Percentiles rank a stretch among this genome's conserved stretches.
phyloP scores from a whole-genome alignment of 2,113 vertebrate genomes.

The Apodemus sylvaticus region DNA sequence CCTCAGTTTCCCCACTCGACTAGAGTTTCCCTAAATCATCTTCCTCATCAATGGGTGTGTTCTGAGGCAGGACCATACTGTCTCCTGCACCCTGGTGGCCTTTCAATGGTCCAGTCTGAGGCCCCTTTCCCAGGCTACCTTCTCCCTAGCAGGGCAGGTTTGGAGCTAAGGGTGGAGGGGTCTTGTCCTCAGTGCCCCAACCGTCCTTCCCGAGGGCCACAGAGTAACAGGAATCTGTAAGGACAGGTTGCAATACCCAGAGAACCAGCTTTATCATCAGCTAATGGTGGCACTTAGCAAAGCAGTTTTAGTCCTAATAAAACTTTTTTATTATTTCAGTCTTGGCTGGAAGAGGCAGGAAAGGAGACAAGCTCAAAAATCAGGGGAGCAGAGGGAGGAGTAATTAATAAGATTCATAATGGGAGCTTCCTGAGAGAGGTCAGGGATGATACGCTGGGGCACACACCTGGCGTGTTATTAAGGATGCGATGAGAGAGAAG shows the following conservation, averaged over 20 bases:
- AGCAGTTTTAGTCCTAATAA: constrained; percentile 86
- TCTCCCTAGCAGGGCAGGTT: neutral
- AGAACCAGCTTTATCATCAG: constrained; percentile 83
- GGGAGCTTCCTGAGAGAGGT: neutral
- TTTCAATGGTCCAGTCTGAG: neutral
- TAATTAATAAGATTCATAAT: constrained; percentile 48
- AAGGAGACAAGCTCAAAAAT: constrained; percentile 47
- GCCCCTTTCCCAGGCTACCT: neutral
- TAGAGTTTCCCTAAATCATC: neutral
- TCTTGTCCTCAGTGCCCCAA: neutral
- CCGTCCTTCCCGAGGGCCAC: neutral
- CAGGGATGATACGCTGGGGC: neutral
- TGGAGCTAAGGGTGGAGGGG: neutral
- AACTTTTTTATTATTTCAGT: constrained; percentile 83
- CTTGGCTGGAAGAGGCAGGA: constrained; percentile 69
- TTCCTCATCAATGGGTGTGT: neutral
- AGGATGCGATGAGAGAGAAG: neutral
- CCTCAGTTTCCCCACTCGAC: neutral
- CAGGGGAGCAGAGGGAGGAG: constrained; percentile 61
- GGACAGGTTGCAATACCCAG: constrained; percentile 82
- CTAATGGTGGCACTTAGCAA: constrained; percentile 84
- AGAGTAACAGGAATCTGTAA: constrained; percentile 5
- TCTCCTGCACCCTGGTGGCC: neutral
- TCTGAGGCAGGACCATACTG: neutral
- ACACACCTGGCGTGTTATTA: neutral